A percentile compares a stretch with the other conserved stretches of the same genome.
These are phyloP conservation scores for Lordiphosa mommai DNA, from an alignment of 1,140 invertebrate species.

Conservation along the genomic window DNA sequence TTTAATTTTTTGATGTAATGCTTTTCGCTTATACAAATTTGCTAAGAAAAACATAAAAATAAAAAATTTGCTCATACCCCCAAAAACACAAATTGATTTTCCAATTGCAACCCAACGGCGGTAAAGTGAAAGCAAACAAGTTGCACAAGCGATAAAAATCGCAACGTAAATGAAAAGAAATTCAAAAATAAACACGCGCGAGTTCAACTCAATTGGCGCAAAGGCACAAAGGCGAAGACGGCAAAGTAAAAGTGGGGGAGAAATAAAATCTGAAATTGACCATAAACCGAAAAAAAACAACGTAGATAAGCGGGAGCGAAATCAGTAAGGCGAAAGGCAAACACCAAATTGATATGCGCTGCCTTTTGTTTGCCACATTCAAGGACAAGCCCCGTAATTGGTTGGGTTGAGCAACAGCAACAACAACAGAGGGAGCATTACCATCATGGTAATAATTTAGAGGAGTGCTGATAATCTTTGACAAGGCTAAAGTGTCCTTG, in stretches of 20 bases:
- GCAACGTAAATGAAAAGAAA: conserved; percentile 31
- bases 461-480: conserved; percentile 55
- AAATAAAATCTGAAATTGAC: conserved; percentile 57
- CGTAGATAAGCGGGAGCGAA: conserved; percentile 43
- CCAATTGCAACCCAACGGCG: no score
- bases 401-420: conserved; percentile 18
- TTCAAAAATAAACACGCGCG: conserved; percentile 33
- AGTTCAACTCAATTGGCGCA: conserved; percentile 21
- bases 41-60: no score
- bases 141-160: conserved; percentile 49
- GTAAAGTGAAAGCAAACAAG: conserved; percentile 49
- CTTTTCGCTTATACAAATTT: no score
- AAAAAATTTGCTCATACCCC: no score
- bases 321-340: conserved; percentile 40
- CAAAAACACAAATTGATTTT: no score
- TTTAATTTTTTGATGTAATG: not conserved
- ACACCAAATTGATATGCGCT: conserved; percentile 63
- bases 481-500: conserved; percentile 44
- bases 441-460: conserved; percentile 58
- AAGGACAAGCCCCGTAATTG: conserved; percentile 44
- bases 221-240: not conserved
- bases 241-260: conserved; percentile 34
- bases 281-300: conserved; percentile 38
- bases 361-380: conserved; percentile 36
- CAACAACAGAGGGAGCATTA: conserved; percentile 8